Percentiles rank a stretch among this genome's conserved stretches.
Evolutionary conservation across 2,797 vertebrate species (phyloP).

Genomic region (Tadarida brasiliensis): DNA sequence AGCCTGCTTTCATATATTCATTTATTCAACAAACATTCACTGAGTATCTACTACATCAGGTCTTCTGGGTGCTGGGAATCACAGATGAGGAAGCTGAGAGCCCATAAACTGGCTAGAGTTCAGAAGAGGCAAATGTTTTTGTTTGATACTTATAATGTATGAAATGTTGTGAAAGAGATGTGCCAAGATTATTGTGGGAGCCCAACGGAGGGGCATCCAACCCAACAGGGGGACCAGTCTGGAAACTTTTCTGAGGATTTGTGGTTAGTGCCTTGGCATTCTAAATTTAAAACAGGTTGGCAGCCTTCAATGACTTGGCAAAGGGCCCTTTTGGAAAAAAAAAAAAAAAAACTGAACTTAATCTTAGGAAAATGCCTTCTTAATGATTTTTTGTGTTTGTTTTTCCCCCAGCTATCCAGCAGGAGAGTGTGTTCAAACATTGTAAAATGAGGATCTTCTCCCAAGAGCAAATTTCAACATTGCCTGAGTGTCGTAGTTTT

Average conservation of each 20-base stretch:
- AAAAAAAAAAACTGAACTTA: neutral
- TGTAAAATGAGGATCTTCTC: neutral
- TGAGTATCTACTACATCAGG: neutral
- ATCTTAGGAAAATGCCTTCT: neutral
- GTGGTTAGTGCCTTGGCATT: neutral
- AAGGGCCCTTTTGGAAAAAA: neutral
- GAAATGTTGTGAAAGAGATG: neutral
- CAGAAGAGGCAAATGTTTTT: neutral
- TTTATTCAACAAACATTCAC: neutral
- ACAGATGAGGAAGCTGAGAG: neutral
- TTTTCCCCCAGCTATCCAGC: neutral
- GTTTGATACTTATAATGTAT: neutral
- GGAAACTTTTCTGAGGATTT: neutral
- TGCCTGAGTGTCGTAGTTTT: neutral
- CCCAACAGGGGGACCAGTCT: neutral
- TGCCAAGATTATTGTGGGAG: neutral
- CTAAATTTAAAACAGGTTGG: slow-evolving; percentile 32
- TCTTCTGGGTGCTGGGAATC: neutral
- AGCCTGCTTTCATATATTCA: neutral
- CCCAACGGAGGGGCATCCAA: neutral
- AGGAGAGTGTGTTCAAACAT: neutral
- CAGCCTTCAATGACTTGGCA: slow-evolving; percentile 6
- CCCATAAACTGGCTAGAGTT: neutral
- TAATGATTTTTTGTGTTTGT: slow-evolving; percentile 9
- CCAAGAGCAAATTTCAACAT: neutral